Conservation (phyloP, 2,113 vertebrate species). For the Mormyrus iriodes region DNA sequence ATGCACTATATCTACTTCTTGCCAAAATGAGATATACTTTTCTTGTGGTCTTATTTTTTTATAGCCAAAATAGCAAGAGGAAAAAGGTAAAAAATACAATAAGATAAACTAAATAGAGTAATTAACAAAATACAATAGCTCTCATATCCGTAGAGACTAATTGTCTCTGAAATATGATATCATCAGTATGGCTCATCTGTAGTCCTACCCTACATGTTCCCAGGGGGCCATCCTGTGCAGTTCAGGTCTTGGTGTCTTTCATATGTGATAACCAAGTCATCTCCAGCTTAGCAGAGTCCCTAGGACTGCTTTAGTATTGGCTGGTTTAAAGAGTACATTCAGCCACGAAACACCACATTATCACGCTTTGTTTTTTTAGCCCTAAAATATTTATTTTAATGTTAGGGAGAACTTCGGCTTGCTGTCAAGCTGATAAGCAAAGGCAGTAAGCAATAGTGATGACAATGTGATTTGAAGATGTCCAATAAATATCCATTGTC, state of each 20-base stretch:
- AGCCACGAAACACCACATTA: background rate
- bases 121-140: constrained; percentile 14
- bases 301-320: background rate
- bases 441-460: background rate
- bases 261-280: constrained; percentile 14
- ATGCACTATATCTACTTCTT: constrained; percentile 71
- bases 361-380: constrained; percentile 5
- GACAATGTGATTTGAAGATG: background rate
- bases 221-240: background rate
- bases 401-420: background rate
- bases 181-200: constrained; percentile 26
- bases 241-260: constrained; percentile 22
- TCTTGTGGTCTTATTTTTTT: constrained; percentile 64
- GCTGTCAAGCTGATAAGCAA: background rate
- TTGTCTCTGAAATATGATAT: constrained; percentile 20
- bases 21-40: constrained; percentile 75
- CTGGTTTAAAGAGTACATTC: constrained; percentile 4
- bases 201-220: constrained; percentile 1
- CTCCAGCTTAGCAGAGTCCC: background rate
- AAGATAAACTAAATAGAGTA: constrained; percentile 35
- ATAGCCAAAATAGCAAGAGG: constrained; percentile 60
- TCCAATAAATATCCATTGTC: background rate
- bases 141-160: constrained; percentile 18
- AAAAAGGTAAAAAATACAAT: constrained; percentile 18
- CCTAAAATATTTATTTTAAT: constrained; percentile 14